A percentile compares a stretch with the other conserved stretches of the same genome.
phyloP scores from a whole-genome alignment of 2,888 invertebrate genomes.

The Tillus elongatus region DNA sequence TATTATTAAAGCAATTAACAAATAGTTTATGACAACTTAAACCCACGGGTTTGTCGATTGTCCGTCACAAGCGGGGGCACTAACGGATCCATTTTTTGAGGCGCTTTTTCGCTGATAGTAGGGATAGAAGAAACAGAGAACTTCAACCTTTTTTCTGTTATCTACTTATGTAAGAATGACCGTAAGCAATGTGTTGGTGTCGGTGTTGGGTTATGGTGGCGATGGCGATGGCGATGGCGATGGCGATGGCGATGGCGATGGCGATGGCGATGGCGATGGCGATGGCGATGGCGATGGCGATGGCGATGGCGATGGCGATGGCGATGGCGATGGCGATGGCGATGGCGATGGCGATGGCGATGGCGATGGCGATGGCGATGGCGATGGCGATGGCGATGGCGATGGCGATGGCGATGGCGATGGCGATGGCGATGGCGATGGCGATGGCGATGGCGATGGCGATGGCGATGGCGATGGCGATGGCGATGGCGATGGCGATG shows the following conservation, averaged over 20 bases:
- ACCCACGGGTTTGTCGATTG: no score
- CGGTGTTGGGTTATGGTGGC: neutral
- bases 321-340: neutral
- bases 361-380: neutral
- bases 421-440: neutral
- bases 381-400: neutral
- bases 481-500: neutral
- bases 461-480: neutral
- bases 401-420: neutral
- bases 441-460: neutral
- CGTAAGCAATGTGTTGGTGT: no score
- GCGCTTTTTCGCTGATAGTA: no score
- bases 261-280: neutral
- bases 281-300: neutral
- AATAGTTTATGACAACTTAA: no score
- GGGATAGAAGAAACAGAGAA: no score
- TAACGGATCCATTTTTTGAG: no score
- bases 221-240: neutral
- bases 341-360: neutral
- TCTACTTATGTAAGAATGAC: no score
- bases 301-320: neutral
- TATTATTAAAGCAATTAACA: no score
- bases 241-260: neutral
- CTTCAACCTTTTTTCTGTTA: no score
- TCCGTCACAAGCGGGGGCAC: no score